Evolutionary conservation across 2,797 vertebrate genomes (phyloP), one percentile per base, ranked within the genome.

Genomic region (Coranthus polyacanthus): DNA sequence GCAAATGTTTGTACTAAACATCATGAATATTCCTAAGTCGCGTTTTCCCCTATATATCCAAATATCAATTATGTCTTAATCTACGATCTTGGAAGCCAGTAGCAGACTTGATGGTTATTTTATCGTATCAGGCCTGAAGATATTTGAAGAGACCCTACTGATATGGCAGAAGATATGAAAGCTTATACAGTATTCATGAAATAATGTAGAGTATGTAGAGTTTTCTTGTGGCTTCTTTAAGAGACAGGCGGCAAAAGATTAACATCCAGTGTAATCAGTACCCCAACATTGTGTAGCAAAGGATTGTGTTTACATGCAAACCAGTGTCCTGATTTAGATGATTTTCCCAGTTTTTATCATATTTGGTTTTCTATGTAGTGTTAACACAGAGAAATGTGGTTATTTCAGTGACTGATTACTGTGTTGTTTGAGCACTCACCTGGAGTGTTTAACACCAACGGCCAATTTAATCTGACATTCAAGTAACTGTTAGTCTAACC

Each of bases 81-180:
- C 15, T 41, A 56, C 69, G 34, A 54, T 47, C 44, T 53, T 50
- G n/a, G 61, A 68, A 66, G 37, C 54, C 56, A 57, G 58, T 15
- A 2, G 59, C 61, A 41, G 50, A 45, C 45, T 45, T 56, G 55
- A 56, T 49, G 56, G 20, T 53, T 10, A 37, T 56, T 36, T 64
- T 10, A 68, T 66, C 70, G 13, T 61, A 38, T 18, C 26, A 36
- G 6, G 24, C 24, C 24, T 26, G 68, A 62, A 52, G 60, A 70
- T 43, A 26, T 72, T 24, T 69, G 67, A 68, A 26, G 68, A 72
- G 59, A 76, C 72, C 26, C 55, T 43, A 16, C 44, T 29, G 17
- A 16, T n/a, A n/a, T n/a, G n/a, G n/a, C n/a, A n/a, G n/a, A n/a
- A 75, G 41, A 16, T 5, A 36, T 4, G 42, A 17, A 65, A 75